These are phyloP conservation scores for Anser cygnoides DNA, from an alignment of 2,113 vertebrate genomes.

Conservation along the genomic window DNA sequence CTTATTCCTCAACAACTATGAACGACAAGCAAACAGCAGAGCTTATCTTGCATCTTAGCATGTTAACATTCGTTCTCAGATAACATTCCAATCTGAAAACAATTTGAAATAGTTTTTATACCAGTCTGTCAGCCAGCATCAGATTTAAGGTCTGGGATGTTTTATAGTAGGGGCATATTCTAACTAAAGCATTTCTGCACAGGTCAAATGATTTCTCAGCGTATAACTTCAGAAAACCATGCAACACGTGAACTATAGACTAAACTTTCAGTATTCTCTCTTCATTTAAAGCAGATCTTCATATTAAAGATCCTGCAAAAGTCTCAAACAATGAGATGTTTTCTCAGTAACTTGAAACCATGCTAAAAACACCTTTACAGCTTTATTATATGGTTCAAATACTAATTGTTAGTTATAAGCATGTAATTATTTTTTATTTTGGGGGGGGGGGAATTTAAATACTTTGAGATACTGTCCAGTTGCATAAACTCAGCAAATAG, in stretches of 20 bases:
- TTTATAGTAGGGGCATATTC: background rate
- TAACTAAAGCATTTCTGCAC: background rate
- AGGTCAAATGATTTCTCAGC: background rate
- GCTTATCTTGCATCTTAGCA: background rate
- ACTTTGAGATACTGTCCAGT: background rate
- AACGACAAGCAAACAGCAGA: background rate
- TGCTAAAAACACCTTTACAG: background rate
- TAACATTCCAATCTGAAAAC: background rate
- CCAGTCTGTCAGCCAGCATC: background rate
- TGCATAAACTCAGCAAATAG: background rate
- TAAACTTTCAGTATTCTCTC: background rate
- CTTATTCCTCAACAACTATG: background rate
- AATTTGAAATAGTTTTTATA: background rate
- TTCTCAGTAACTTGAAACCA: background rate
- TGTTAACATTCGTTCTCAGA: no score
- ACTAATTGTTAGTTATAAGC: background rate
- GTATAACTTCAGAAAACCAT: background rate
- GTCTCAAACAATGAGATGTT: background rate
- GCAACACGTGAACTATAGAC: background rate
- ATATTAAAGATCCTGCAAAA: background rate
- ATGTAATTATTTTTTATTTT: background rate
- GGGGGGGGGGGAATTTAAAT: background rate
- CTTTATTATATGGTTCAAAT: background rate
- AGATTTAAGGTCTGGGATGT: slow-evolving; percentile 5
- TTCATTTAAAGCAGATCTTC: background rate